Base-by-base conservation (phyloP, 92 coral and sea anemone genomes). In the Epizoanthus illoricatus region DNA sequence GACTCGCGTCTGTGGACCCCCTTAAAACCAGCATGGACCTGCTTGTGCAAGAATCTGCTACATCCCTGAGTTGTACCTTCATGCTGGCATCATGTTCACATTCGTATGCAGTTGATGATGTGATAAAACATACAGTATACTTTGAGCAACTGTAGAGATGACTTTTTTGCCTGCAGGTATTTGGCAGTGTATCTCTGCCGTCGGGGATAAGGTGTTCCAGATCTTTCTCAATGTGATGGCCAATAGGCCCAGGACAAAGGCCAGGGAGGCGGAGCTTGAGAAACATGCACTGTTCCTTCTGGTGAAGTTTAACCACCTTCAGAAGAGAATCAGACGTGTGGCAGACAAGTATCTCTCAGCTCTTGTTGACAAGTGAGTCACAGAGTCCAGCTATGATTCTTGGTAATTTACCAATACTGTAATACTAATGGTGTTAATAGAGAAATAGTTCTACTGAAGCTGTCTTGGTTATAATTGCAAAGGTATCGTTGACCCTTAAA, bases 131-230 rank as follows among this genome's bases (percentile, higher is more conserved):
- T 28, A 28, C 33, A 28, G 33, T 28, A 28, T 28, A 28, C 1
- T 28, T 28, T 28, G 33, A 28, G 33, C 33, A 28, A 28, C 1
- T 28, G 2, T 21, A 20, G 41, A 65, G 28, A 7, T 75, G 2
- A 20, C 4, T 52, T 11, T 21, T 41, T 78, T 78, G 43, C 24
- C 58, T 69, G 7, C 80, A 97, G 99, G 98, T 42, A 97, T 97
- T 83, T 97, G 99, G 99, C 98, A 97, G 81, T 97, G 99, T 62
- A 83, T 97, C 28, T 91, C 98, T 23, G 98, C 91, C 18, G 88
- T 97, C 40, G 98, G 97, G 13, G 99, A 97, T 85, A 90, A 89
- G 58, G 96, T 94, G n/a, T 97, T 97, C 84, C 88, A 89, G 17
- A 74, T 91, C 18, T 97, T 97, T 81, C 93, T 97, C 60, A 71